Evolutionary conservation across 1,140 invertebrate species (phyloP).

Genomic region (Colletes gigas): DNA sequence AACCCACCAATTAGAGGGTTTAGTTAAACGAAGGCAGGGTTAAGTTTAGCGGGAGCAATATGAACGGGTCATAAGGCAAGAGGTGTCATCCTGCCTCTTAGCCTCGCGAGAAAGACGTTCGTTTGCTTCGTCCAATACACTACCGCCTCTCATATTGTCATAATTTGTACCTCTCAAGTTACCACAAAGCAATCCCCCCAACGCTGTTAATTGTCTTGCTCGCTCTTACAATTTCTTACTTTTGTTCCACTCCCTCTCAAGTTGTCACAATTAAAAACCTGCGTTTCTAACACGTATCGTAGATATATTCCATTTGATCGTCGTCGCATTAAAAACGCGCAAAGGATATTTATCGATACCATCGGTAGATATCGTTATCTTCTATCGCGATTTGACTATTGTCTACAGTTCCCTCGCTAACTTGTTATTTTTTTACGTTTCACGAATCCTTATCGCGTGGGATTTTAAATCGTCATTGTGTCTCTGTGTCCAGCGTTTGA

Average conservation of each 20-base stretch:
- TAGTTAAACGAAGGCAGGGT: slow-evolving; percentile 68
- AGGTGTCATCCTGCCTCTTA: slow-evolving; percentile 72
- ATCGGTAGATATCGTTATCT: no score
- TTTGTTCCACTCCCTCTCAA: no score
- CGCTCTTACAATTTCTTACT: no score
- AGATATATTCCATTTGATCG: no score
- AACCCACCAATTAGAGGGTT: slow-evolving; percentile 76
- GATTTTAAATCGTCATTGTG: no score
- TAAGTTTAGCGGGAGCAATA: slow-evolving; percentile 66
- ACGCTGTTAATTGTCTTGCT: no score
- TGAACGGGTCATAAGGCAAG: slow-evolving; percentile 73
- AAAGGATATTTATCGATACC: background rate
- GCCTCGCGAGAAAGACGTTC: slow-evolving; percentile 11
- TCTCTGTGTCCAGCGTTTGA: no score
- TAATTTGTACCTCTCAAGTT: background rate
- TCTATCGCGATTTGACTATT: background rate
- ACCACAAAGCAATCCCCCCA: no score
- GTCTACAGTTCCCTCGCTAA: background rate
- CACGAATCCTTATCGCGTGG: no score
- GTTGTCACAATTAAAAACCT: no score
- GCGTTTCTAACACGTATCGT: no score
- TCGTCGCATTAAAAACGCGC: no score
- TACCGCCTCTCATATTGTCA: background rate
- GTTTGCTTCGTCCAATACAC: background rate
- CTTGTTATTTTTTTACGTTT: background rate